Percentiles rank a stretch among this genome's conserved stretches.
Conservation (phyloP, 92 coral and sea anemone genomes). For the Phenganax marumi region DNA sequence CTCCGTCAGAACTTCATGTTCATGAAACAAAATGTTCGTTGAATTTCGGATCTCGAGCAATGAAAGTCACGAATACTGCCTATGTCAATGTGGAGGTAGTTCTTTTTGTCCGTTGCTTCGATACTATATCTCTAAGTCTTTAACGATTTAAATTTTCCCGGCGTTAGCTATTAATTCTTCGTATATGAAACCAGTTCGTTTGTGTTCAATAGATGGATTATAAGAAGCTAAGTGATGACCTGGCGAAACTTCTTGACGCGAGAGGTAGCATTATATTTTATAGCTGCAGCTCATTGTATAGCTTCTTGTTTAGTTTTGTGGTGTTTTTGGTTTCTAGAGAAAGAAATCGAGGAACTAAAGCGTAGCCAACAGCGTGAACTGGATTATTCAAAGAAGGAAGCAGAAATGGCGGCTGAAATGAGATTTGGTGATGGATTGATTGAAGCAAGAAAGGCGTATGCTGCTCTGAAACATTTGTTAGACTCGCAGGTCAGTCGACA, state of each 20-base stretch:
- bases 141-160: background rate
- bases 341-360: slow-evolving; percentile 77
- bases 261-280: slow-evolving; percentile 55
- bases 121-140: background rate
- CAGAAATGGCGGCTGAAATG: slow-evolving; percentile 72
- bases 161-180: background rate
- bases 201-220: slow-evolving; percentile 73
- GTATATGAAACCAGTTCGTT: background rate
- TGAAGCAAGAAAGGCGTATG: slow-evolving; percentile 70
- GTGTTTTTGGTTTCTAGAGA: slow-evolving; percentile 53
- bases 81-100: slow-evolving; percentile 93
- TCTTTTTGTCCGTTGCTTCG: background rate
- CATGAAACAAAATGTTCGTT: slow-evolving; percentile 91
- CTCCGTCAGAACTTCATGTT: slow-evolving; percentile 81
- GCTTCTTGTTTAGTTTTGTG: background rate
- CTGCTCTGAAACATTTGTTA: slow-evolving; percentile 66
- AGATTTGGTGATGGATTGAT: slow-evolving; percentile 58
- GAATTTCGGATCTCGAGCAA: slow-evolving; percentile 91
- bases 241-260: slow-evolving; percentile 79
- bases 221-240: slow-evolving; percentile 87
- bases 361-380: slow-evolving; percentile 64
- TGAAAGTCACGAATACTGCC: slow-evolving; percentile 96
- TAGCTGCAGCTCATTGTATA: background rate
- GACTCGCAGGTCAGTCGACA: slow-evolving; percentile 66
- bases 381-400: slow-evolving; percentile 65